These are phyloP conservation scores for Siderastrea siderea DNA, from an alignment of 92 coral and sea anemone species.

Conservation along the genomic window DNA sequence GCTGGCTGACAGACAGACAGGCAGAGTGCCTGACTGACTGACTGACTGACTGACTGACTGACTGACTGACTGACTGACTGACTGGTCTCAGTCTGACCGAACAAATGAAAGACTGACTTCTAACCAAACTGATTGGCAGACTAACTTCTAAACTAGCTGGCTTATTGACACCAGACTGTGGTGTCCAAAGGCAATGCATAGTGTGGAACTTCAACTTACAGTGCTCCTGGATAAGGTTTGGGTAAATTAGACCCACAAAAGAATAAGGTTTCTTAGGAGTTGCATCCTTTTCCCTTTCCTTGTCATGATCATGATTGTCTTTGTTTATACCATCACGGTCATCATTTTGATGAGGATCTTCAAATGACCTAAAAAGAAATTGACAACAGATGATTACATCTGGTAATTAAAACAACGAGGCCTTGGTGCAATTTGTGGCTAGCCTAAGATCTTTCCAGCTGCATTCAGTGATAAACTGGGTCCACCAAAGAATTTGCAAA, in stretches of 20 bases:
- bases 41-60: neutral
- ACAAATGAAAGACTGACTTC: no score
- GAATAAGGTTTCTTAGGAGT: slow-evolving; percentile 57
- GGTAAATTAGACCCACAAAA: slow-evolving; percentile 91
- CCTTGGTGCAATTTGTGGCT: no score
- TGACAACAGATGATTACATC: neutral
- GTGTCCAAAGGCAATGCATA: neutral
- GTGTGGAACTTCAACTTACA: slow-evolving; percentile 62
- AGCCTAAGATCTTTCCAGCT: no score
- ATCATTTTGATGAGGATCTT: slow-evolving; percentile 60
- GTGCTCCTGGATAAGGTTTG: slow-evolving; percentile 86
- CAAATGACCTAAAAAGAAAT: slow-evolving; percentile 79
- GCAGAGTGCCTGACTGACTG: no score
- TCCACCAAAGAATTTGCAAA: no score
- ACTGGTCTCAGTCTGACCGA: no score
- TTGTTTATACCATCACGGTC: slow-evolving; percentile 16
- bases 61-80: neutral
- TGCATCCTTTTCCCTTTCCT: slow-evolving; percentile 31
- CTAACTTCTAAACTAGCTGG: neutral
- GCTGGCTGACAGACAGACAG: no score
- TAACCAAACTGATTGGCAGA: neutral
- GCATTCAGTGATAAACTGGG: no score
- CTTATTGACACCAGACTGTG: no score
- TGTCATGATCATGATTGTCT: slow-evolving; percentile 20
- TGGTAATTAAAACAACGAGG: neutral